These are phyloP conservation scores for Spinus olivaceus DNA, from an alignment of 2,797 vertebrate species.

Conservation along the genomic window DNA sequence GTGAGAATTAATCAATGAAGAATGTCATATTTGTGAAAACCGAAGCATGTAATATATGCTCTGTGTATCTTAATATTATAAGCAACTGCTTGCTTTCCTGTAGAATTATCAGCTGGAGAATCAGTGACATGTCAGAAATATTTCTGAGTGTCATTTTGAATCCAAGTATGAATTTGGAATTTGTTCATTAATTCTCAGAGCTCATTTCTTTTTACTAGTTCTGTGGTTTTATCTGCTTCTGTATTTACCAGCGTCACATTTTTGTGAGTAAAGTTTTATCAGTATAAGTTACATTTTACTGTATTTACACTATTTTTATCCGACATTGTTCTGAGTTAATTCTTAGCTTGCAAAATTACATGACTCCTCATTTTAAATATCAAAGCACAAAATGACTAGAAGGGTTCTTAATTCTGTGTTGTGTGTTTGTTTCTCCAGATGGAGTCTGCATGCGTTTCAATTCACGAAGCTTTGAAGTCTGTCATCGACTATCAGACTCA, in stretches of 20 bases:
- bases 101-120: not conserved
- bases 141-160: not conserved
- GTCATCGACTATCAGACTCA: constrained; percentile 99
- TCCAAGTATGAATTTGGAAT: not conserved
- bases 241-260: not conserved
- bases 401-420: not conserved
- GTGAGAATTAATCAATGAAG: not conserved
- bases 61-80: not conserved
- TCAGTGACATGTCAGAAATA: not conserved
- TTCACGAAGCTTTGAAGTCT: constrained; percentile 96
- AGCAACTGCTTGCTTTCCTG: not conserved
- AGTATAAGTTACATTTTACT: not conserved
- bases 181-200: not conserved
- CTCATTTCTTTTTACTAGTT: not conserved
- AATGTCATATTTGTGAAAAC: not conserved
- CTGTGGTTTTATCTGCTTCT: not conserved
- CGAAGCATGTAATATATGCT: not conserved
- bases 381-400: not conserved
- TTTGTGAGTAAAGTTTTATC: not conserved
- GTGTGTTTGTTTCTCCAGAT: constrained; percentile 77
- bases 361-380: not conserved
- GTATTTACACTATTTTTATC: not conserved
- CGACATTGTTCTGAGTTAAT: not conserved
- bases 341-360: not conserved
- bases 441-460: constrained; percentile 98